phyloP scores from a whole-genome alignment of 2,888 invertebrate genomes.

The Cabera pusaria region DNA sequence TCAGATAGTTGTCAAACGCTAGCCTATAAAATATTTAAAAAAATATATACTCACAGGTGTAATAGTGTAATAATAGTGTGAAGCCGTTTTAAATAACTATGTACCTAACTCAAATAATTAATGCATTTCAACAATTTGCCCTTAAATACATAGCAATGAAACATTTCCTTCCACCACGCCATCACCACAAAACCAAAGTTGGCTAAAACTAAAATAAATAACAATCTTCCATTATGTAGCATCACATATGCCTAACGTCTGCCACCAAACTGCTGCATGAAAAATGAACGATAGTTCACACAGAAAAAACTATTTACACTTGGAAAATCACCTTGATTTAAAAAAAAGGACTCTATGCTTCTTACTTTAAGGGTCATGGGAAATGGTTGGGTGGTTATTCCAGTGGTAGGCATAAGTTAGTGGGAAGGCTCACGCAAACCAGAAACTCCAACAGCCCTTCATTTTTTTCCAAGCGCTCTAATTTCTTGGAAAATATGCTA shows the following conservation, averaged over 20 bases:
- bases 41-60: too few relatives aligned
- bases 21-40: too few relatives aligned
- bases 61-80: too few relatives aligned
- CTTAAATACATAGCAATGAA: too few relatives aligned
- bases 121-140: too few relatives aligned
- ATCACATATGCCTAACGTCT: conserved; percentile 41
- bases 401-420: conserved; percentile 24
- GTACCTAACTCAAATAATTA: too few relatives aligned
- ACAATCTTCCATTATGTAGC: conserved; percentile 39
- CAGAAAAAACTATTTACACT: conserved; percentile 17
- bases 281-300: conserved; percentile 53
- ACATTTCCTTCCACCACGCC: conserved; percentile 2
- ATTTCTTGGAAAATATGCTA: conserved; percentile 71
- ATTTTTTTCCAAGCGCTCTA: conserved; percentile 56
- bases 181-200: conserved; percentile 21
- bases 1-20: too few relatives aligned
- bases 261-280: conserved; percentile 49
- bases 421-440: conserved; percentile 41
- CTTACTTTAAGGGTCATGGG: conserved; percentile 14
- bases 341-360: too few relatives aligned
- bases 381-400: not conserved
- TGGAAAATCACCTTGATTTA: conserved; percentile 4
- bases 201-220: conserved; percentile 25
- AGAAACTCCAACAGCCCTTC: conserved; percentile 45
- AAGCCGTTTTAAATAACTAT: too few relatives aligned